Evolutionary conservation across 2,113 vertebrate genomes (phyloP).

Genomic region (Miniopterus natalensis): DNA sequence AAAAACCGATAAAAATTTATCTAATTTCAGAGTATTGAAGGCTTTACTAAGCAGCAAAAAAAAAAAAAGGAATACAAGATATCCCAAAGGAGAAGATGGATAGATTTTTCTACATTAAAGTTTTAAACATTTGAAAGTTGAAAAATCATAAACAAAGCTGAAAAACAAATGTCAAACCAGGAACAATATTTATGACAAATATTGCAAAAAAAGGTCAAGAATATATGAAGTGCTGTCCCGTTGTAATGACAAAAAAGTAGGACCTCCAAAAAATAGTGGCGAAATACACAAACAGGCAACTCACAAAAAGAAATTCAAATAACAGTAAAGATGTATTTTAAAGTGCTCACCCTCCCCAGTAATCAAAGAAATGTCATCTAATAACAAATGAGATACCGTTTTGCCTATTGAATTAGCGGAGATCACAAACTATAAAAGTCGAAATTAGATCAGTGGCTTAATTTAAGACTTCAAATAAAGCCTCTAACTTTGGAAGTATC

Average conservation of each 20-base stretch:
- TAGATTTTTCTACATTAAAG: conserved; percentile 39
- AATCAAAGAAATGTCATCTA: conserved; percentile 32
- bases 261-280: conserved; percentile 7
- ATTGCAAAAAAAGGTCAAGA: conserved; percentile 53
- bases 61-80: neutral
- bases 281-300: conserved; percentile 27
- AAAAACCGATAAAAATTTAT: conserved; percentile 25
- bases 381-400: conserved; percentile 6
- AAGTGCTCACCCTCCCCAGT: neutral
- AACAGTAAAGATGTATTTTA: neutral
- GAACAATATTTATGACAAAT: conserved; percentile 47
- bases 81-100: conserved; percentile 35
- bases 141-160: conserved; percentile 53
- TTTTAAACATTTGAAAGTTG: conserved; percentile 51
- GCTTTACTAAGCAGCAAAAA: neutral
- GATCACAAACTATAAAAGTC: neutral
- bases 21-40: conserved; percentile 19
- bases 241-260: conserved; percentile 33
- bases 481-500: neutral
- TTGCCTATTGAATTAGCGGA: neutral
- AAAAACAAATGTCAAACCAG: conserved; percentile 45
- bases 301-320: neutral
- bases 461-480: conserved; percentile 34
- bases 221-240: neutral
- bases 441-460: neutral